Evolutionary conservation across 2,888 invertebrate genomes (phyloP), one percentile per base, ranked within the genome.

Genomic region (Athetis lepigone): DNA sequence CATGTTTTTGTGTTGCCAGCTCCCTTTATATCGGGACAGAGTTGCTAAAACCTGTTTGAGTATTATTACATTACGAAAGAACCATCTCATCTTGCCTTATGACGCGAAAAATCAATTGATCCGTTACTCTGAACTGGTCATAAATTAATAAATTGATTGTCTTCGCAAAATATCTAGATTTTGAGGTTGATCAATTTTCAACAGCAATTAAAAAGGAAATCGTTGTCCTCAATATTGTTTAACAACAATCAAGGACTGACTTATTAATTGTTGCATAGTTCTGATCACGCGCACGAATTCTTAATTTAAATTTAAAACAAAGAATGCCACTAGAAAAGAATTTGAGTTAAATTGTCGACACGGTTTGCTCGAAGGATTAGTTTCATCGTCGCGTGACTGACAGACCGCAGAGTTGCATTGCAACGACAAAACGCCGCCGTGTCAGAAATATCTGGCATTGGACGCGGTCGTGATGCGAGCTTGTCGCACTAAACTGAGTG

Each of bases 351-450:
- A 56, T 57, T 46, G 51, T 67, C 62, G 80, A 67, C 63, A 68
- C 61, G 46, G 66, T 71, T 66, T 45, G 55, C 58, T 75, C 59
- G 64, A 50, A 77, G 68, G 68, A 75, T 72, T 72, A 65, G 59
- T 77, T 72, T 54, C 60, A 75, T 51, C 58, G 58, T 75, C 52
- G 76, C 77, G 78, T 78, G 78, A 78, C 73, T 75, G 73, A 51
- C 73, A 74, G 65, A 83, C 79, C 84, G 77, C 84, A 80, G 74
- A 73, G 63, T 77, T 80, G 75, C 84, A 81, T 77, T 80, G 75
- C 84, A 81, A 59, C 70, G 75, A 77, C 80, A 79, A 83, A 74
- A 75, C 46, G 65, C 67, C 46, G 66, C 67, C 70, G 63, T 63
- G 75, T 70, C 72, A 70, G 65, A 73, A 79, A 80, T 80, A 75